Evolutionary conservation across 1,140 invertebrate genomes (phyloP).

Genomic region (Procambarus virginalis): DNA sequence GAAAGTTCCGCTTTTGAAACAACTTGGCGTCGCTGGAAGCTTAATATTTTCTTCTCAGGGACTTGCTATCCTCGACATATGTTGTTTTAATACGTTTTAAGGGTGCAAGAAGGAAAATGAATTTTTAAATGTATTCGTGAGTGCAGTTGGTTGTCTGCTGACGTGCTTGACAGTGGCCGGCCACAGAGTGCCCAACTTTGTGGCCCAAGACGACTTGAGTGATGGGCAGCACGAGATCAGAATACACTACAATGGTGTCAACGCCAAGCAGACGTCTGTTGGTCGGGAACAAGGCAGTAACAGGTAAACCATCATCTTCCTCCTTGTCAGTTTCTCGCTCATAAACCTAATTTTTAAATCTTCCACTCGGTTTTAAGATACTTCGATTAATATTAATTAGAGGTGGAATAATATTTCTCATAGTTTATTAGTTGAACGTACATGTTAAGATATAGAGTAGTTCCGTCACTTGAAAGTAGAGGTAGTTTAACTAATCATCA

Average conservation of each 20-base stretch:
- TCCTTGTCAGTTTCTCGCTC: too few relatives aligned
- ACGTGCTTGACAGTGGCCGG: neutral
- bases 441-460: too few relatives aligned
- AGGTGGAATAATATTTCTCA: too few relatives aligned
- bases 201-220: constrained; percentile 77
- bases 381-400: too few relatives aligned
- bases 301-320: constrained; percentile 33
- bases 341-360: too few relatives aligned
- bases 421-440: too few relatives aligned
- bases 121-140: neutral
- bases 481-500: too few relatives aligned
- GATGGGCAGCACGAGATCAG: constrained; percentile 81
- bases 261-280: constrained; percentile 80
- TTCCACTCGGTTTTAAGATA: too few relatives aligned
- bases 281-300: constrained; percentile 70
- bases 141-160: neutral
- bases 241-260: constrained; percentile 78
- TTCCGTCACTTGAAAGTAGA: too few relatives aligned
- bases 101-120: neutral
- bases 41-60: too few relatives aligned
- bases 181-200: constrained; percentile 75
- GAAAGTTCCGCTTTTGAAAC: neutral
- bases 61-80: neutral
- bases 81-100: neutral
- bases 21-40: neutral